phyloP scores from a whole-genome alignment of 1,140 invertebrate genomes.

The Sinella curviseta region DNA sequence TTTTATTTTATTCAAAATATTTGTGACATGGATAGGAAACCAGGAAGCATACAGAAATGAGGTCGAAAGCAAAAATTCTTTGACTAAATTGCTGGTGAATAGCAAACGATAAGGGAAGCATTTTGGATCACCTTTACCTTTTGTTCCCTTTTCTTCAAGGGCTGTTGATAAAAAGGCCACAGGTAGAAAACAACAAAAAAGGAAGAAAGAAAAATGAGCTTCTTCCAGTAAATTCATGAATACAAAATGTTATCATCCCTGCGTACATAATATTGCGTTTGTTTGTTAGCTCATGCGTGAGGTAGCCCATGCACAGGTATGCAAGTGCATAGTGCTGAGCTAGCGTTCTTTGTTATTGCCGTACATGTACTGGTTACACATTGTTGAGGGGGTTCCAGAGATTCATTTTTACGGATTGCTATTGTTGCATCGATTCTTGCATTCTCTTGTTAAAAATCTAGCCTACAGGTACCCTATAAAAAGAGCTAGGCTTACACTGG shows the following conservation, averaged over 20 bases:
- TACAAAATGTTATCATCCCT: background rate
- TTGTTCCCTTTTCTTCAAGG: background rate
- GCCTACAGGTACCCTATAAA: background rate
- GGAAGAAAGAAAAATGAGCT: background rate
- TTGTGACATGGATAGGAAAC: background rate
- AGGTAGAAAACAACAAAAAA: slow-evolving; percentile 19
- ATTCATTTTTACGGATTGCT: background rate
- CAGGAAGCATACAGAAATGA: background rate
- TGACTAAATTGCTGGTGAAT: background rate
- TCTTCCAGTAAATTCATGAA: background rate
- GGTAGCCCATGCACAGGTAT: background rate
- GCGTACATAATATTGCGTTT: background rate
- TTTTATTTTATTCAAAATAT: background rate
- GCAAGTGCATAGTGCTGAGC: too few species aligned
- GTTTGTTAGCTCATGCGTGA: background rate
- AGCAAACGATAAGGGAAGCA: background rate
- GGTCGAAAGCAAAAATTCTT: background rate
- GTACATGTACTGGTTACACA: too few species aligned
- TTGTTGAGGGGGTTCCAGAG: background rate
- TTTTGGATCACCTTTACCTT: background rate
- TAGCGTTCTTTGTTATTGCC: background rate
- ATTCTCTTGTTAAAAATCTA: background rate
- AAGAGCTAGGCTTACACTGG: background rate
- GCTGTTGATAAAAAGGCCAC: background rate
- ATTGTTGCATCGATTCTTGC: background rate